Evolutionary conservation across 2,888 invertebrate genomes (phyloP).

Genomic region (Smittia sp.): DNA sequence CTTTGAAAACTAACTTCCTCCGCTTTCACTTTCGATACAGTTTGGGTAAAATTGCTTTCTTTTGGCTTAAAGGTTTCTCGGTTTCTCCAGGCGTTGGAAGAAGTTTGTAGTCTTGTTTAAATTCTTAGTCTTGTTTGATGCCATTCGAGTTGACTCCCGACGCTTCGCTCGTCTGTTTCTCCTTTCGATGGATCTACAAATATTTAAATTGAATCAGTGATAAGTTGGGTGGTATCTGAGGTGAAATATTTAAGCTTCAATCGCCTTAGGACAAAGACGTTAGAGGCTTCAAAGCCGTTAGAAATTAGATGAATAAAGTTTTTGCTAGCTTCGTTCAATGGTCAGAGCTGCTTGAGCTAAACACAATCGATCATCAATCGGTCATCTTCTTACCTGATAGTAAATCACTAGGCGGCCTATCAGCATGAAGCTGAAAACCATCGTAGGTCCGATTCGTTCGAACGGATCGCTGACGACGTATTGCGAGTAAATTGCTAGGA

Average conservation of each 20-base stretch:
- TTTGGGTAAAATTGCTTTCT: slow-evolving; percentile 7
- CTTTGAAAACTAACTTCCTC: too few species aligned
- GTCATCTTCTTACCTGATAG: slow-evolving; percentile 52
- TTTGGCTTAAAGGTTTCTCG: neutral
- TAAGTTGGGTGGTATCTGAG: too few species aligned
- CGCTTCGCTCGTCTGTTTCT: slow-evolving; percentile 48
- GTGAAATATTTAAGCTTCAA: too few species aligned
- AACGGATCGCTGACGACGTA: slow-evolving; percentile 90
- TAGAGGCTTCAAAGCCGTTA: too few species aligned
- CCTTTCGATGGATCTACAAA: slow-evolving; percentile 56
- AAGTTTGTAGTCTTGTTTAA: neutral
- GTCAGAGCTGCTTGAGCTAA: neutral
- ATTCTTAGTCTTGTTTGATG: slow-evolving; percentile 59
- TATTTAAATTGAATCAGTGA: neutral
- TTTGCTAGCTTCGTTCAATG: too few species aligned
- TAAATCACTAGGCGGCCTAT: slow-evolving; percentile 84
- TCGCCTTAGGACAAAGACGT: too few species aligned
- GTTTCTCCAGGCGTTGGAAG: neutral
- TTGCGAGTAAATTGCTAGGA: slow-evolving; percentile 89
- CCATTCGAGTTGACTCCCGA: slow-evolving; percentile 60
- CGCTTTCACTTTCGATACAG: too few species aligned
- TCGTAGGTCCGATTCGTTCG: slow-evolving; percentile 83
- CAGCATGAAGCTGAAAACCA: slow-evolving; percentile 91
- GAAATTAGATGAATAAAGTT: neutral
- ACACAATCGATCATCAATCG: slow-evolving; percentile 40